These are phyloP conservation scores for Orbicella faveolata DNA, from an alignment of 64 coral and sea anemone genomes.

Conservation along the genomic window DNA sequence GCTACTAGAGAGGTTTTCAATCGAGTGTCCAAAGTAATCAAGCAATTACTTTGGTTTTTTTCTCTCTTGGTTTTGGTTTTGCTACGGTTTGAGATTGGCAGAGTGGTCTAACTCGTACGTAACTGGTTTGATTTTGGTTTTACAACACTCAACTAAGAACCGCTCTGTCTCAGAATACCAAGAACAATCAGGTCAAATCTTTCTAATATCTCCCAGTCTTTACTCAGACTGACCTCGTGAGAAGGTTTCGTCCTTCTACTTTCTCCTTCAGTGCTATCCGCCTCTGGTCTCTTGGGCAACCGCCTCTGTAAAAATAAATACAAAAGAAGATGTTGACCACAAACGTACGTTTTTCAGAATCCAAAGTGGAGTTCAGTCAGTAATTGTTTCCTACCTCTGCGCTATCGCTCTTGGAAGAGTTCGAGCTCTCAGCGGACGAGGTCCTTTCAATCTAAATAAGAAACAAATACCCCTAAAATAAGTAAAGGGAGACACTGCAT, in stretches of 20 bases:
- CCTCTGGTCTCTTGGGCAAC: neutral
- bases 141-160: no score
- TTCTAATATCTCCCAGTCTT: neutral
- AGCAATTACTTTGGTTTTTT: no score
- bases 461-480: neutral
- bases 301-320: neutral
- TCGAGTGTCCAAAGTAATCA: no score
- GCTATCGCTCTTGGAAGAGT: neutral
- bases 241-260: neutral
- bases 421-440: slow-evolving; percentile 10
- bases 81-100: no score
- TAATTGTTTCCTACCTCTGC: neutral
- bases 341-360: neutral
- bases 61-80: no score
- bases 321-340: neutral
- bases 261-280: neutral
- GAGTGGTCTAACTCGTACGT: no score
- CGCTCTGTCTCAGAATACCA: no score
- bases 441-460: neutral
- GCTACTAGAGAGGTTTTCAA: no score
- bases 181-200: no score
- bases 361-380: neutral
- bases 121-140: no score
- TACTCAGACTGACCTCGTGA: neutral
- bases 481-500: neutral